Conservation (phyloP, 1,140 invertebrate genomes). For the Drosophila bocki region DNA sequence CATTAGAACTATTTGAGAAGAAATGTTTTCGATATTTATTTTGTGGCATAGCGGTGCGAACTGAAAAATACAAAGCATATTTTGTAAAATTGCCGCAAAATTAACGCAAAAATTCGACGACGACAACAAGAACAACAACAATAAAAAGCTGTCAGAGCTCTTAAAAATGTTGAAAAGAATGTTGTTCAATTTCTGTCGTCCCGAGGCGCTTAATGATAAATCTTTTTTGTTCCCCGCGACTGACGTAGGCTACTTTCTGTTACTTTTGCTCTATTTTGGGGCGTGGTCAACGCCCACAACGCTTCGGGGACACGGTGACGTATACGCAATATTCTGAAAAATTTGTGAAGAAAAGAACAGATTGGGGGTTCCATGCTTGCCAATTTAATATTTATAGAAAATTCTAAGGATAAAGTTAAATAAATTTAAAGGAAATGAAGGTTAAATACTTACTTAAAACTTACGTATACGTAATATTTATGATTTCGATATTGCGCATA, state of each 20-base stretch:
- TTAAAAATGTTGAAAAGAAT: conserved; percentile 50
- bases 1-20: conserved; percentile 31
- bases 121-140: not conserved
- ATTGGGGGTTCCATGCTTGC: not conserved
- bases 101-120: conserved; percentile 57
- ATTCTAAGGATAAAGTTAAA: not conserved
- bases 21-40: conserved; percentile 35
- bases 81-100: conserved; percentile 74
- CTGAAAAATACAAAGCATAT: conserved; percentile 60
- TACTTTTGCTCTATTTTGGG: not conserved
- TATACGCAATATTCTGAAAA: conserved; percentile 32
- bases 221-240: conserved; percentile 1
- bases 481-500: conserved; percentile 18
- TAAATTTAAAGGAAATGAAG: no score
- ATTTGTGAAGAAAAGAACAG: conserved; percentile 3
- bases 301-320: conserved; percentile 28
- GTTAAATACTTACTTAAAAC: not conserved
- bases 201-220: conserved; percentile 35
- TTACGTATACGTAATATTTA: conserved; percentile 6
- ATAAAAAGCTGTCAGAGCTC: conserved; percentile 31
- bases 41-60: conserved; percentile 4
- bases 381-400: not conserved
- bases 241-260: conserved; percentile 37
- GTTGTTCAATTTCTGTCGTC: conserved; percentile 12
- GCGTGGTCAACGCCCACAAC: conserved; percentile 26